A percentile compares a stretch with the other conserved stretches of the same genome.
Evolutionary conservation across 1,140 invertebrate species (phyloP).

Genomic region (Drosophila kepulauana): DNA sequence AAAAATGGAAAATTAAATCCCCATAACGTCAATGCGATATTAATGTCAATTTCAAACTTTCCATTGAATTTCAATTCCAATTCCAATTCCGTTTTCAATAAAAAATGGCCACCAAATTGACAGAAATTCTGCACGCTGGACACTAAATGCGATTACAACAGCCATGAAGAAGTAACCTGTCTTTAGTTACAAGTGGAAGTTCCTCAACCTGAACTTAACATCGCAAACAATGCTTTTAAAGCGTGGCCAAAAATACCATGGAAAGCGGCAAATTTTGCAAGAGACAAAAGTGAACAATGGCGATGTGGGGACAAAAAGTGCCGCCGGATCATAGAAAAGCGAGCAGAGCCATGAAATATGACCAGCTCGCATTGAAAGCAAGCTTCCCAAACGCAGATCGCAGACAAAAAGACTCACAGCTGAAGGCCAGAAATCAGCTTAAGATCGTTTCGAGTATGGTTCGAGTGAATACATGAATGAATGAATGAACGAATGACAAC

Average conservation of each 20-base stretch:
- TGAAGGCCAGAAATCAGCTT: constrained; percentile 81
- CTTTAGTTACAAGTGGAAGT: constrained; percentile 15
- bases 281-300: constrained; percentile 18
- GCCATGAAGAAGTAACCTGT: constrained; percentile 13
- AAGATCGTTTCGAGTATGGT: constrained; percentile 51
- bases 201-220: background rate
- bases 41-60: constrained; percentile 69
- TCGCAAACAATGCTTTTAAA: constrained; percentile 7
- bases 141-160: constrained; percentile 42
- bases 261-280: constrained; percentile 33
- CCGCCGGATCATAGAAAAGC: constrained; percentile 25
- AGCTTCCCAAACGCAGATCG: background rate
- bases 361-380: constrained; percentile 13
- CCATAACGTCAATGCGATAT: constrained; percentile 54
- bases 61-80: constrained; percentile 48
- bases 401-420: constrained; percentile 58
- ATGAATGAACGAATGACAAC: constrained; percentile 53
- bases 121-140: constrained; percentile 46
- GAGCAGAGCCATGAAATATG: constrained; percentile 67
- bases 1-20: constrained; percentile 73
- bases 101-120: constrained; percentile 33
- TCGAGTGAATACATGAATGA: constrained; percentile 38
- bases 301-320: constrained; percentile 37
- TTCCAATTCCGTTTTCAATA: constrained; percentile 17
- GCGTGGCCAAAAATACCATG: constrained; percentile 26